These are phyloP conservation scores for Diaprepes abbreviatus DNA, from an alignment of 2,888 invertebrate species.

Conservation along the genomic window DNA sequence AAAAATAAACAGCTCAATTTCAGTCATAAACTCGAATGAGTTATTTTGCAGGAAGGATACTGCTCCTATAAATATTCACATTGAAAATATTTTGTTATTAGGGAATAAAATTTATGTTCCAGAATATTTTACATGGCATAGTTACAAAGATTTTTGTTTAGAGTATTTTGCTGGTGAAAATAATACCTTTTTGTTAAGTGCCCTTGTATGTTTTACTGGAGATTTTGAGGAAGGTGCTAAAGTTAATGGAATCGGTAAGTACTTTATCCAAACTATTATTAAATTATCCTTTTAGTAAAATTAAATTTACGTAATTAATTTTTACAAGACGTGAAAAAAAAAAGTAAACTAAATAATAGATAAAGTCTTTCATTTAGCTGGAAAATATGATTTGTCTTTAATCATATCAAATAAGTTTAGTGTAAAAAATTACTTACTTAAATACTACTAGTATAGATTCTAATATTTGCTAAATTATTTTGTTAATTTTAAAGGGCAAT, in stretches of 20 bases:
- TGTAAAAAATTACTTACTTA: no score
- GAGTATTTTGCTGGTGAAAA: slow-evolving; percentile 10
- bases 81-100: neutral
- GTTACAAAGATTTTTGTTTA: slow-evolving; percentile 23
- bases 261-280: neutral
- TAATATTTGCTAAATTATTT: no score
- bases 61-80: neutral
- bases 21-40: slow-evolving; percentile 14
- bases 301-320: no score
- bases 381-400: no score
- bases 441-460: no score
- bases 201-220: neutral
- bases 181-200: neutral
- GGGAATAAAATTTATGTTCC: slow-evolving; percentile 22
- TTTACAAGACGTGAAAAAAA: no score
- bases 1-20: neutral
- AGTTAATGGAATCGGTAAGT: slow-evolving; percentile 18
- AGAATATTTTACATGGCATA: neutral
- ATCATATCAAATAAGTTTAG: no score
- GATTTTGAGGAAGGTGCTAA: neutral
- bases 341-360: no score
- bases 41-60: slow-evolving; percentile 10
- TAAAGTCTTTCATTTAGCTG: no score
- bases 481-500: no score
- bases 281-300: no score